Conservation (phyloP, 2,113 vertebrate species). For the Circaetus cinerascens region DNA sequence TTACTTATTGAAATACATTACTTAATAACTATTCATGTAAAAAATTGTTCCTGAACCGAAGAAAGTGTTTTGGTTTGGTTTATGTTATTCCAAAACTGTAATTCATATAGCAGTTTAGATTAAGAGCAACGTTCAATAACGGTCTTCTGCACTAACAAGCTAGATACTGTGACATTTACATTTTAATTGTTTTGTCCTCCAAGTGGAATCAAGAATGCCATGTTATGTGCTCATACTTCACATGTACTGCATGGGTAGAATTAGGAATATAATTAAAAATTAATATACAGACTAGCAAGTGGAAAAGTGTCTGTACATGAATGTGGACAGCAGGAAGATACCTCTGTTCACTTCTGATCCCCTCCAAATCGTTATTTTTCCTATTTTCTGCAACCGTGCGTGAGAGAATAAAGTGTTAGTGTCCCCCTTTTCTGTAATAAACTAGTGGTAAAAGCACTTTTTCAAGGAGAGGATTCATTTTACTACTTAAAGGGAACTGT, state of each 20-base stretch:
- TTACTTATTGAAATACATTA: neutral
- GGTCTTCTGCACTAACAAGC: neutral
- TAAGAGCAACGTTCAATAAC: neutral
- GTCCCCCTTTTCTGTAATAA: neutral
- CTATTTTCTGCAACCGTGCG: neutral
- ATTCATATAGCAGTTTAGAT: neutral
- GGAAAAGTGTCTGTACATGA: neutral
- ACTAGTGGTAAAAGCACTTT: neutral
- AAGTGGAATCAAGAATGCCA: neutral
- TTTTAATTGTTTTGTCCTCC: neutral
- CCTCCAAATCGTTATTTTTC: neutral
- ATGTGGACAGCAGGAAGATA: neutral
- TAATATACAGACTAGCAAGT: neutral
- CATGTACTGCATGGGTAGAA: neutral
- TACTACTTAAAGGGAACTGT: neutral
- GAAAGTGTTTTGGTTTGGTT: neutral
- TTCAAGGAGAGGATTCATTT: neutral
- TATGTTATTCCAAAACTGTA: neutral
- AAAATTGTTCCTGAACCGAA: neutral
- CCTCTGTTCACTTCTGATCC: neutral
- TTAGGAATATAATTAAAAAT: neutral
- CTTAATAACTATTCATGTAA: neutral
- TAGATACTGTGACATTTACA: neutral
- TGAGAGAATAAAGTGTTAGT: neutral
- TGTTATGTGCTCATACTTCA: neutral